Base-by-base conservation (phyloP, 2,113 vertebrate species). In the Isichthys henryi region DNA sequence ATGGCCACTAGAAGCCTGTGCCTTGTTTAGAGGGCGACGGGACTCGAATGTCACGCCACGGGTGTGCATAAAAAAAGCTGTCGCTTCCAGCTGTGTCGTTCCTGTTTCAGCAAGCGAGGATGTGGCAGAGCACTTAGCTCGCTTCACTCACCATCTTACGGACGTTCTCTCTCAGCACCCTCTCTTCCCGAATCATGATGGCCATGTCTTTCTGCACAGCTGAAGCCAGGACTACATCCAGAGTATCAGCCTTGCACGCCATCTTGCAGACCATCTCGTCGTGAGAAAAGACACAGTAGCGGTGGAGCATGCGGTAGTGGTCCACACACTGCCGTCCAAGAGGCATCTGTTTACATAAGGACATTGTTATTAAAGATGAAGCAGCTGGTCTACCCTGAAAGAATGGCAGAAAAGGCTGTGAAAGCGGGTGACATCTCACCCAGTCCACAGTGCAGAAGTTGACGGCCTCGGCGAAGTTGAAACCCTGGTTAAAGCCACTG, bases 401-500 rank as follows among this genome's bases (percentile, higher is more conserved):
- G 17, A n/a, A 45, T 0, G n/a, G 27, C 6, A 39, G 23, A 17
- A 21, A 88, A 46, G 9, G 62, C n/a, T 70, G 56, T 66, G 5
- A 58, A 21, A 45, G 17, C 7, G 9, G 39, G 2, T 58, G 27
- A 1, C 77, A 1, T 0, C 88, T 62, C 96, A 99, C 98, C 98
- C 98, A 99, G 80, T 99, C 98, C 88, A 97, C 97, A 5, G 98
- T 99, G 93, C 98, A 99, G 94, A 99, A 99, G 94, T 99, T 99
- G 88, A 99, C 98, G 9, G 98, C 98, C 92, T 99, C 98, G 48
- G 98, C 98, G 91, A 99, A 99, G 96, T 99, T 99, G 94, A 99
- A 99, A 48, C 98, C 98, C 93, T 99, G 98, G 93, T 99, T 99
- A 94, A 99, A 99, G 88, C 98, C 98, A n/a, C 98, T 99, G 94